Evolutionary conservation across 2,797 vertebrate species (phyloP).

Genomic region (Cyclopterus lumpus): DNA sequence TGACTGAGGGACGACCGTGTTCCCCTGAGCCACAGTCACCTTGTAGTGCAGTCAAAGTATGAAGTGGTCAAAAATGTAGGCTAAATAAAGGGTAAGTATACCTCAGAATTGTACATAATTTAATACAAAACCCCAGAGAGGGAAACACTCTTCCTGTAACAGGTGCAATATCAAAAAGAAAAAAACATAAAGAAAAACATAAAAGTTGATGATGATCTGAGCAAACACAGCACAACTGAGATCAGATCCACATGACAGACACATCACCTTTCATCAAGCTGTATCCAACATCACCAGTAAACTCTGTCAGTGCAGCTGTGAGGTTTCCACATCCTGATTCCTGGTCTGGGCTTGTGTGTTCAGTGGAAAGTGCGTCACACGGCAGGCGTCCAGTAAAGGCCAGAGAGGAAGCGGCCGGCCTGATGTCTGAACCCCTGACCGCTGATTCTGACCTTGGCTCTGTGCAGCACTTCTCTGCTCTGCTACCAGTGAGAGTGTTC

Average conservation of each 20-base stretch:
- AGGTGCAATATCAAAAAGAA: slow-evolving; percentile 4
- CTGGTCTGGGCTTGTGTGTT: slow-evolving; percentile 50
- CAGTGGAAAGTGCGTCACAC: slow-evolving; percentile 73
- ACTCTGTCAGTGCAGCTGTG: slow-evolving; percentile 49
- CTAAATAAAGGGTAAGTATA: background rate
- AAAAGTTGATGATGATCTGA: slow-evolving; percentile 36
- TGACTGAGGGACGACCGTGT: background rate
- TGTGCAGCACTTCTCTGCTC: slow-evolving; percentile 22
- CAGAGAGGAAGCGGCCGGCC: slow-evolving; percentile 60
- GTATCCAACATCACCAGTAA: slow-evolving; percentile 46
- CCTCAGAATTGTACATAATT: background rate
- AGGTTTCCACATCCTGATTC: slow-evolving; percentile 70
- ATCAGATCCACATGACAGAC: slow-evolving; percentile 36
- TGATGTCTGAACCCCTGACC: slow-evolving; percentile 64
- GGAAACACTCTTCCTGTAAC: background rate
- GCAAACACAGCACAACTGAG: slow-evolving; percentile 18
- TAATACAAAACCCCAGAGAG: background rate
- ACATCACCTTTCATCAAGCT: slow-evolving; percentile 47
- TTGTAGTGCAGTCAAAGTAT: background rate
- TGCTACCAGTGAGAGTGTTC: slow-evolving; percentile 65
- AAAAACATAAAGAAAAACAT: background rate
- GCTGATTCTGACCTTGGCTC: slow-evolving; percentile 50
- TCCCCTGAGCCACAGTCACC: background rate
- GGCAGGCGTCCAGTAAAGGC: slow-evolving; percentile 58
- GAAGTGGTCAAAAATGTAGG: background rate